Evolutionary conservation across 2,113 vertebrate species (phyloP).

Genomic region (Caracal caracal): DNA sequence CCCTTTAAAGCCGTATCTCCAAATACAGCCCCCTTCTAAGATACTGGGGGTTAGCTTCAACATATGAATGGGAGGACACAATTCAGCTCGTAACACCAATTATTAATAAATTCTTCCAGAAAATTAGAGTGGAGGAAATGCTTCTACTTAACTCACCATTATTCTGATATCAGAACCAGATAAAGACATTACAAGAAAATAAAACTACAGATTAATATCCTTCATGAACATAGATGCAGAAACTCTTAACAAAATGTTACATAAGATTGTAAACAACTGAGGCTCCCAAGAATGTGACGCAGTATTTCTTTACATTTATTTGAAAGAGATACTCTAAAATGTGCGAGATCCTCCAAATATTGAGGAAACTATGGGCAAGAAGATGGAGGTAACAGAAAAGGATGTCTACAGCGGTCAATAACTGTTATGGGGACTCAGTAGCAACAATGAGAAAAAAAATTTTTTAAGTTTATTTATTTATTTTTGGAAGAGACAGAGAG

Average conservation of each 20-base stretch:
- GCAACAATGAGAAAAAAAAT: too few species aligned
- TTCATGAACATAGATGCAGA: neutral
- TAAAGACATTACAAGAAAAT: neutral
- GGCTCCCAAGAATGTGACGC: too few species aligned
- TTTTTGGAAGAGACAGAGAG: too few species aligned
- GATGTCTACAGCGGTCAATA: too few species aligned
- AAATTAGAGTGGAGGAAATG: neutral
- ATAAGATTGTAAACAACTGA: too few species aligned
- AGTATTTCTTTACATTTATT: too few species aligned
- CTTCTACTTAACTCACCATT: neutral
- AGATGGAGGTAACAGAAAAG: too few species aligned
- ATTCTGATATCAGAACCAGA: neutral
- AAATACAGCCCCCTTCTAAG: neutral
- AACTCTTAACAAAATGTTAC: neutral
- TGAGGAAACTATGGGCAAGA: too few species aligned
- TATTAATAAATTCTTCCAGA: neutral
- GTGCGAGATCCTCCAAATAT: too few species aligned
- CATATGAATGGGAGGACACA: neutral
- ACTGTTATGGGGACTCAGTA: too few species aligned
- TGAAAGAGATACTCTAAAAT: too few species aligned
- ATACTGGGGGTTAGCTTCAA: neutral
- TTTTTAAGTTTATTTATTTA: too few species aligned
- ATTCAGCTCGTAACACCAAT: neutral
- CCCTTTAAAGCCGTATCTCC: neutral
- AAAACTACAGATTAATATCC: neutral